These are phyloP conservation scores for Falcaria lacertinaria DNA, from an alignment of 2,888 invertebrate species.

Conservation along the genomic window DNA sequence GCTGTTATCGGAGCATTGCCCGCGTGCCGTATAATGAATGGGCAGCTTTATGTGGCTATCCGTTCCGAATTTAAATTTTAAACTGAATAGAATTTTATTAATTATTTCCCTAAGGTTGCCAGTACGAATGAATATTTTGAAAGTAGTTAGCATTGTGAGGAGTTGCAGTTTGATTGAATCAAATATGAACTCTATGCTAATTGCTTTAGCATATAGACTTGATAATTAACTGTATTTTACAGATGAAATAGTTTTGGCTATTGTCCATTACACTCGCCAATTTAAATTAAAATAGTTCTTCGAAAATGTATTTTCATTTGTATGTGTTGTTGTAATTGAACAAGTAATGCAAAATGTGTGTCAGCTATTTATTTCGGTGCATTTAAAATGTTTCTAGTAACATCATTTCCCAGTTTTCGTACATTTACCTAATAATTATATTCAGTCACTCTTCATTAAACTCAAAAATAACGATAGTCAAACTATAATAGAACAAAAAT, in stretches of 20 bases:
- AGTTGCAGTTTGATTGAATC: too few relatives aligned
- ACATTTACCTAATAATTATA: too few relatives aligned
- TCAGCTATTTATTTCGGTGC: not conserved
- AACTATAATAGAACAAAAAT: not conserved
- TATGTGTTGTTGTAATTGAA: not conserved
- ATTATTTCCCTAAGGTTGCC: not conserved
- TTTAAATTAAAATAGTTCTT: not conserved
- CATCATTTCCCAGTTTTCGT: too few relatives aligned
- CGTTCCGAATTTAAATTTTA: constrained; percentile 35
- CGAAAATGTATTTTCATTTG: not conserved
- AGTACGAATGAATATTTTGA: not conserved
- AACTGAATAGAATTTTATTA: constrained; percentile 19
- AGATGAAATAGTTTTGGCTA: too few relatives aligned
- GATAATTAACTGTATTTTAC: too few relatives aligned
- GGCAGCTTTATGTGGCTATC: constrained; percentile 17
- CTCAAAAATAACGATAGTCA: too few relatives aligned
- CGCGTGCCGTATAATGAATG: constrained; percentile 36
- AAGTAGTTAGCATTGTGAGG: not conserved
- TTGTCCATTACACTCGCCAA: not conserved
- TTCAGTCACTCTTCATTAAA: too few relatives aligned
- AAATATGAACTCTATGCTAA: too few relatives aligned
- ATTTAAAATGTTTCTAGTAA: too few relatives aligned
- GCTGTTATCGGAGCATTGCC: constrained; percentile 32
- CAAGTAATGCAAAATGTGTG: not conserved
- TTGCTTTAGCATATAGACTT: too few relatives aligned